Evolutionary conservation across 2,888 invertebrate species (phyloP).

Genomic region (Perizoma flavofasciatum): DNA sequence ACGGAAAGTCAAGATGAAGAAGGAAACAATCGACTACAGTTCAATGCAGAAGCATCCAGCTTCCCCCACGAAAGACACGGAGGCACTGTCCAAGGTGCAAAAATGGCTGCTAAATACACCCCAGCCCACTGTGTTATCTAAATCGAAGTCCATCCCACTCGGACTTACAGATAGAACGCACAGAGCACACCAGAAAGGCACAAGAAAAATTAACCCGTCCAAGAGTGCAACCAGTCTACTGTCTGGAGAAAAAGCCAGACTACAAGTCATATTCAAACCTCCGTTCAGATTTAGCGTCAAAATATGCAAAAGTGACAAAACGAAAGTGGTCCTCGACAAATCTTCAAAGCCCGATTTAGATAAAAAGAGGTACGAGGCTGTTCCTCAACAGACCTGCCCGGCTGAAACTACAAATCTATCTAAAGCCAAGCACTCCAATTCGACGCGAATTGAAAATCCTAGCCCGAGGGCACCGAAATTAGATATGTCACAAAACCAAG

Average conservation of each 20-base stretch:
- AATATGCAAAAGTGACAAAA: constrained; percentile 88
- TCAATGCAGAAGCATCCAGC: constrained; percentile 85
- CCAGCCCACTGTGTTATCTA: constrained; percentile 85
- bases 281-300: constrained; percentile 94
- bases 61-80: constrained; percentile 81
- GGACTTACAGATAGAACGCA: constrained; percentile 85
- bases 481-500: constrained; percentile 54
- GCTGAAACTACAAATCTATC: constrained; percentile 57
- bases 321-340: constrained; percentile 84
- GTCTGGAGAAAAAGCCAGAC: constrained; percentile 87
- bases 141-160: constrained; percentile 93
- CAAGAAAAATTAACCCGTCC: constrained; percentile 82
- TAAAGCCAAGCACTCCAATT: constrained; percentile 64
- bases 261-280: constrained; percentile 94
- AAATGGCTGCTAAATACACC: constrained; percentile 92
- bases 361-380: constrained; percentile 63
- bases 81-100: constrained; percentile 90
- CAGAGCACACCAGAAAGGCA: constrained; percentile 78
- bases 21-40: constrained; percentile 92
- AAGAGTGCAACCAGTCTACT: constrained; percentile 89
- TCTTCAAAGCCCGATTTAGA: constrained; percentile 79
- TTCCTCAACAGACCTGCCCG: constrained; percentile 48
- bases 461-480: constrained; percentile 50
- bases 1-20: constrained; percentile 84
- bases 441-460: constrained; percentile 52